Conservation (phyloP, 2,113 vertebrate genomes). For the Perccottus glenii region DNA sequence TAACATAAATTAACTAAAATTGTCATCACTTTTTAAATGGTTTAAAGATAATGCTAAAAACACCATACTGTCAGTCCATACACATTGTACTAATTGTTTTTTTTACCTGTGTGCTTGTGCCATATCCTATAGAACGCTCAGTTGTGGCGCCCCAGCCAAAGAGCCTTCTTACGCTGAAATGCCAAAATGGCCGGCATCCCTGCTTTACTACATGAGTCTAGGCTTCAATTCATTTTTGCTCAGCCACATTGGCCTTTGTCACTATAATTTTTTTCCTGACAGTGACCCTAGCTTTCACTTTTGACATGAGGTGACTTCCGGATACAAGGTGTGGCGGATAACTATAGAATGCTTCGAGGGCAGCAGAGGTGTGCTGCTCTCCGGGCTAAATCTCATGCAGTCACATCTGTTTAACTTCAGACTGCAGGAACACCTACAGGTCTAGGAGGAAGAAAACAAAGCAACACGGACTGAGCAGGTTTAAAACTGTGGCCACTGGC, state of each 20-base stretch:
- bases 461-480: constrained; percentile 60
- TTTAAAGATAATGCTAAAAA: no score
- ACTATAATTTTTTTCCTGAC: constrained; percentile 69
- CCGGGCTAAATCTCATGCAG: constrained; percentile 78
- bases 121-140: no score
- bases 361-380: constrained; percentile 73
- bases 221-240: constrained; percentile 36
- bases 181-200: not conserved
- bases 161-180: not conserved
- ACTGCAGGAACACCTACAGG: constrained; percentile 59
- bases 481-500: constrained; percentile 72
- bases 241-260: constrained; percentile 55
- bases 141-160: not conserved
- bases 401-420: constrained; percentile 81
- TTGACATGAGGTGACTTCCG: constrained; percentile 73
- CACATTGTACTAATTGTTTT: no score
- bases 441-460: constrained; percentile 60
- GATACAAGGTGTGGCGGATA: constrained; percentile 77
- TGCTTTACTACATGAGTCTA: constrained; percentile 8
- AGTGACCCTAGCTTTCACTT: constrained; percentile 72
- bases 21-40: no score
- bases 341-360: constrained; percentile 78
- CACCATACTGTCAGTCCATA: no score
- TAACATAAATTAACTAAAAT: no score
- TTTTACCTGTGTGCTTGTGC: no score